Evolutionary conservation across 2,888 invertebrate species (phyloP).

Genomic region (Ashinkailepas kermadecensis): DNA sequence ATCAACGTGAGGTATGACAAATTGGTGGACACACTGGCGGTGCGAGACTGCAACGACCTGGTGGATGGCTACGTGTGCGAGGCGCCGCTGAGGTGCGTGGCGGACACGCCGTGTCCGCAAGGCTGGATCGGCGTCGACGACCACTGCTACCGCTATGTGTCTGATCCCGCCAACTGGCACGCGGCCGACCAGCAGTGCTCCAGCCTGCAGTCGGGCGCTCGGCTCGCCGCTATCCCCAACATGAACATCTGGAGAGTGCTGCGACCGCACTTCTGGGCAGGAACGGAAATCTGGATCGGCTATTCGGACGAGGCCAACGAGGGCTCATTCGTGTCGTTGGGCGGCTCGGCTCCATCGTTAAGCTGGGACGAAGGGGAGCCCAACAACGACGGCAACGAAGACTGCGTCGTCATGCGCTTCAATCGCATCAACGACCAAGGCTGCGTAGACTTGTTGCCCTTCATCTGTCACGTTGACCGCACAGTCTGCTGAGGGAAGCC

Average conservation of each 20-base stretch:
- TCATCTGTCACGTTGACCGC: background rate
- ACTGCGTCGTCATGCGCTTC: background rate
- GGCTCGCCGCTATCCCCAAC: background rate
- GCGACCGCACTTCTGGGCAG: background rate
- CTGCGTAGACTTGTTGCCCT: background rate
- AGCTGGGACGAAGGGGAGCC: background rate
- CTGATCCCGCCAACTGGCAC: background rate
- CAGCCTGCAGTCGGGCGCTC: background rate
- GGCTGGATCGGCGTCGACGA: slow-evolving; percentile 3
- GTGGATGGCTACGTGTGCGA: background rate
- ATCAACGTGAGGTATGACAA: background rate
- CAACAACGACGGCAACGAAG: background rate
- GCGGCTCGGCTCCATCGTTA: background rate
- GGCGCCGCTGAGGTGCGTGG: background rate
- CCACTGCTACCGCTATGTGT: slow-evolving; percentile 11
- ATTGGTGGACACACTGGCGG: too few species aligned
- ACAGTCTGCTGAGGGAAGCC: too few species aligned
- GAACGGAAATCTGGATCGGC: background rate
- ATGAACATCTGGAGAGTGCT: background rate
- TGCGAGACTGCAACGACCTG: too few species aligned
- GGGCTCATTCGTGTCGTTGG: background rate
- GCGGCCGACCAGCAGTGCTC: background rate
- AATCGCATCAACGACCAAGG: background rate
- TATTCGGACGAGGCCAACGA: background rate
- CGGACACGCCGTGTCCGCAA: background rate